Conservation (phyloP, 2,797 vertebrate genomes). For the Manis javanica region DNA sequence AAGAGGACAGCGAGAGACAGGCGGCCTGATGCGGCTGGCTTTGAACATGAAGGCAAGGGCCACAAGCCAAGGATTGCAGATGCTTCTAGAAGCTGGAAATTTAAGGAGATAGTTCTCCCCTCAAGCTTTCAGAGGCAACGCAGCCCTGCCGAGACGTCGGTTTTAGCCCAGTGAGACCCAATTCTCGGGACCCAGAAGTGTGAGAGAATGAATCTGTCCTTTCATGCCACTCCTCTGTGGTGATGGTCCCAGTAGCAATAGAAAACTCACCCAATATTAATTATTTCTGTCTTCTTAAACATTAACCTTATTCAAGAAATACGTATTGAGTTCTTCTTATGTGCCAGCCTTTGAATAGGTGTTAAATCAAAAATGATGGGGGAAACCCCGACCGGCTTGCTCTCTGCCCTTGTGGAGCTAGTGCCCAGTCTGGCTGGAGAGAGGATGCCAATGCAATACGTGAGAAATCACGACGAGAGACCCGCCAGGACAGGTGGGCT, state of each 20-base stretch:
- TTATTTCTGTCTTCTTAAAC: not conserved
- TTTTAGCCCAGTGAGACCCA: not conserved
- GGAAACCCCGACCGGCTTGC: accelerated
- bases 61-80: accelerated
- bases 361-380: too few relatives aligned
- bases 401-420: not conserved
- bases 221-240: accelerated
- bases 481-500: accelerated
- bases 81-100: accelerated
- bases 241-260: accelerated
- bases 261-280: too few relatives aligned
- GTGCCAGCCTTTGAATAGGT: not conserved
- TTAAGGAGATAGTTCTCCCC: accelerated
- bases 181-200: not conserved
- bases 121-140: accelerated
- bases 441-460: accelerated
- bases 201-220: accelerated
- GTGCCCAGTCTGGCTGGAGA: not conserved
- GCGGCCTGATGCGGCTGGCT: accelerated
- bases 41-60: not conserved
- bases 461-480: accelerated
- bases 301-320: not conserved
- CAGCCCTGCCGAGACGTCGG: too few relatives aligned
- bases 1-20: not conserved
- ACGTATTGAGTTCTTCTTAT: not conserved